phyloP scores from a whole-genome alignment of 2,797 vertebrate species.

The Rhabdomys pumilio region DNA sequence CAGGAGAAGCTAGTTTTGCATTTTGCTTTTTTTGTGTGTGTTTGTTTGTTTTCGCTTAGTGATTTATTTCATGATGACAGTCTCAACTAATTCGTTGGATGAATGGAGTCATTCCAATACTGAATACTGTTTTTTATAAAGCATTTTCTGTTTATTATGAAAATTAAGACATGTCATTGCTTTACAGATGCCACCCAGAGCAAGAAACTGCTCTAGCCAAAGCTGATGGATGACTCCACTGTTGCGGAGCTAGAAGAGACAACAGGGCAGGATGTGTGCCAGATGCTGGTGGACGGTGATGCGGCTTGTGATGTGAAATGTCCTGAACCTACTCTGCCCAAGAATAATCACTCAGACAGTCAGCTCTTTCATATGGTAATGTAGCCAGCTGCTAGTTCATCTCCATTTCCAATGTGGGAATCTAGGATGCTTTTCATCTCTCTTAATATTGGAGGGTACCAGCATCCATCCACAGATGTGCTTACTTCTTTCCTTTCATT shows the following conservation, averaged over 20 bases:
- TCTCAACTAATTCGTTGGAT: constrained; percentile 42
- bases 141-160: constrained; percentile 66
- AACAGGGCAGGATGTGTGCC: constrained; percentile 13
- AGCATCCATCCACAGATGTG: neutral
- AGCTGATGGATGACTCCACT: neutral
- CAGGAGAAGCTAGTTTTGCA: constrained; percentile 13
- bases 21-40: neutral
- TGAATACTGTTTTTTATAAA: constrained; percentile 62
- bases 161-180: constrained; percentile 63
- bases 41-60: constrained; percentile 7
- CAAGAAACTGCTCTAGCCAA: neutral
- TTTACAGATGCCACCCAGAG: constrained; percentile 66
- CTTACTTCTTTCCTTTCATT: neutral
- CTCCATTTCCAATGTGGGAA: neutral
- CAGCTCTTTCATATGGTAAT: constrained; percentile 60
- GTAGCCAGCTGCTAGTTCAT: constrained; percentile 3
- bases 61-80: constrained; percentile 33
- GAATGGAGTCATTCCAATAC: constrained; percentile 38
- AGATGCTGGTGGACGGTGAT: constrained; percentile 6
- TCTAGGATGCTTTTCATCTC: constrained; percentile 51
- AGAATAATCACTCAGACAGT: constrained; percentile 41
- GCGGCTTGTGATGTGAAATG: constrained; percentile 29
- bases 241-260: neutral
- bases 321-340: constrained; percentile 29
- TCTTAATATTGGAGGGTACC: neutral